Base-by-base conservation (phyloP, 2,888 invertebrate species). In the Macropis europaea region DNA sequence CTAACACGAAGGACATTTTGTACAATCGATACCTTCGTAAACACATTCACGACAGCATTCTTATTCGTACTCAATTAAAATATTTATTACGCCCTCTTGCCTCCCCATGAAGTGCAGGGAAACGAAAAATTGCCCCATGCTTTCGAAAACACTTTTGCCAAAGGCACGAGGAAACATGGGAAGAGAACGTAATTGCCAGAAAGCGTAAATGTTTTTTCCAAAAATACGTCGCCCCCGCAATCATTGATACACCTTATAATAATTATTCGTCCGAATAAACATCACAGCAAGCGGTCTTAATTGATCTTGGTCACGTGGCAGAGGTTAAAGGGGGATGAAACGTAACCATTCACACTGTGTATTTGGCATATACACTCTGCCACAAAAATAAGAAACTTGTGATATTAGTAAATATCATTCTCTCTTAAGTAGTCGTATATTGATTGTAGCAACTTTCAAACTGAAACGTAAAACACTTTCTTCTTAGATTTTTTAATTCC, bases 21-120 rank as follows among this genome's bases (percentile, higher is more conserved):
- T 52, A 54, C 6, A 48, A 52, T 68, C 62, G 59, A 34, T 68
- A 62, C 53, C 30, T 17, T 30, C 38, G 54, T 45, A 59, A 69
- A 69, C 57, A 45, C 50, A 15, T 17, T 22, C 7, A 26, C 43
- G 11, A 9, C 28, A 9, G 7, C 11, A 30, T 56, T 67, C 26
- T 53, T 50, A 56, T 69, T 69, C 50, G 47, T 57, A 17, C 3
- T 26, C 43, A 26, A 68, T 69, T 68, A 56, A 43, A 69, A 69
- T 69, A 68, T 69, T 50, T 69, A 69, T 69, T 34, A 19, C 13
- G 2, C 5, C 4, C 3, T 22, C 9, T 0, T 19, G 2, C 7
- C 11, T 50, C 15, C 26, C 26, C 11, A 6, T 13, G 7, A 7
- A 43, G n/a, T 13, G 6, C 26, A 11, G 2, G 3, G 13, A 3